Evolutionary conservation across 2,797 vertebrate species (phyloP), one percentile per base, ranked within the genome.

Genomic region (Tokudaia muenninki): DNA sequence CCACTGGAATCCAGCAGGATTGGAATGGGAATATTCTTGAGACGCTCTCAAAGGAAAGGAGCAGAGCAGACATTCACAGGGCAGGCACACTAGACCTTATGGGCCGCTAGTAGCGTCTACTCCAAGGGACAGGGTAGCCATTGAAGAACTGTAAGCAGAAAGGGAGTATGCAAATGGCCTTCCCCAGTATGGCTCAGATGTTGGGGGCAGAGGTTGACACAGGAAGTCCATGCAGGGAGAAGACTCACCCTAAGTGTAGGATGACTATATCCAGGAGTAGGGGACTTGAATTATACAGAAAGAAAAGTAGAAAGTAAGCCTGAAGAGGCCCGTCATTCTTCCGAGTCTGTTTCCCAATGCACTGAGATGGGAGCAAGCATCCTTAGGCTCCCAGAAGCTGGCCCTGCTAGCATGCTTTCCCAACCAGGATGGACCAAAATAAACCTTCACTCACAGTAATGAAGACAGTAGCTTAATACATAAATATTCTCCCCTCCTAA

Each of bases 171-270:
- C n/a, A 59, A 57, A 52, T 29, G 47, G 1, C 34, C 47, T 34
- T 87, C 57, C 0, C 37, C 0, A 0, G 65, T 50, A 50, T 50
- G 57, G 10, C 74, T 34, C 55, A 7, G n/a, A 1, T 16, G 22
- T 8, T 24, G 13, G 16, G 10, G 41, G 19, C 87, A 59, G 22
- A 14, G 0, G 29, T 26, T 1, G 44, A 24, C 41, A 37, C 26
- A 17, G 72, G 12, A 26, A 31, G 11, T 34, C 61, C 21, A 34
- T 19, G 29, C 26, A 55, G 7, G 26, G 13, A 50, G 55, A 75
- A 21, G 87, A 44, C 26, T 52, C 26, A 34, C 19, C 26, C n/a
- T 59, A 44, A 34, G 17, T 34, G 11, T 75, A 21, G 52, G 70
- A 44, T 3, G 0, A 37, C 52, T 74, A 8, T 74, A 8, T 59